Evolutionary conservation across 2,888 invertebrate genomes (phyloP).

Genomic region (Mimas tiliae): DNA sequence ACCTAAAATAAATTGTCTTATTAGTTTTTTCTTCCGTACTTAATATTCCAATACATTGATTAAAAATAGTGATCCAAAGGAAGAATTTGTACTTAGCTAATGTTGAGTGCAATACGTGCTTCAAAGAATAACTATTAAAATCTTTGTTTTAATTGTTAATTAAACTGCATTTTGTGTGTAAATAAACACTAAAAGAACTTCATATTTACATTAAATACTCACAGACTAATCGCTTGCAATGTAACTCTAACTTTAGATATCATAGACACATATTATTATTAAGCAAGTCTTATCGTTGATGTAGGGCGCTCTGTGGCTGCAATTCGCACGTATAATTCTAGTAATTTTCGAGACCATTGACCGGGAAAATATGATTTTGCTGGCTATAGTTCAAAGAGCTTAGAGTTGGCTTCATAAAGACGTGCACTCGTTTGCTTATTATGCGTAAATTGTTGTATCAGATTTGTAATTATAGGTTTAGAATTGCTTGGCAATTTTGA

Average conservation of each 20-base stretch:
- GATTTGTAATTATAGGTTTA: conserved; percentile 14
- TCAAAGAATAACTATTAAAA: too few relatives aligned
- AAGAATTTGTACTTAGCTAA: too few relatives aligned
- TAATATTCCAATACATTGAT: too few relatives aligned
- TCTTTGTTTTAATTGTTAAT: too few relatives aligned
- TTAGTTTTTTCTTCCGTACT: too few relatives aligned
- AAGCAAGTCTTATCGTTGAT: conserved; percentile 24
- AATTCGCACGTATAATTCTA: conserved; percentile 60
- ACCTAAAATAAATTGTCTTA: too few relatives aligned
- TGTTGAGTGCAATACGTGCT: too few relatives aligned
- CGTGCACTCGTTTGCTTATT: conserved; percentile 14
- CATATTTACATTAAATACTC: neutral
- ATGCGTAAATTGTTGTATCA: conserved; percentile 6
- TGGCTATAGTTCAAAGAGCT: conserved; percentile 66
- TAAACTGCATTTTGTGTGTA: too few relatives aligned
- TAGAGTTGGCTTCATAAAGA: conserved; percentile 47
- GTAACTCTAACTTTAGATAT: conserved; percentile 5
- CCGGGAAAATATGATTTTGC: conserved; percentile 68
- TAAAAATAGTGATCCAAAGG: too few relatives aligned
- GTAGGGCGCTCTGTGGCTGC: conserved; percentile 34
- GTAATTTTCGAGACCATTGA: conserved; percentile 70
- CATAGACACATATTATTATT: conserved; percentile 25
- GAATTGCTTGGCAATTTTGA: conserved; percentile 10
- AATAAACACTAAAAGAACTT: too few relatives aligned
- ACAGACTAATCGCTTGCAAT: neutral